These are phyloP conservation scores for Magallana nippona DNA, from an alignment of 2,888 invertebrate genomes.

Conservation along the genomic window DNA sequence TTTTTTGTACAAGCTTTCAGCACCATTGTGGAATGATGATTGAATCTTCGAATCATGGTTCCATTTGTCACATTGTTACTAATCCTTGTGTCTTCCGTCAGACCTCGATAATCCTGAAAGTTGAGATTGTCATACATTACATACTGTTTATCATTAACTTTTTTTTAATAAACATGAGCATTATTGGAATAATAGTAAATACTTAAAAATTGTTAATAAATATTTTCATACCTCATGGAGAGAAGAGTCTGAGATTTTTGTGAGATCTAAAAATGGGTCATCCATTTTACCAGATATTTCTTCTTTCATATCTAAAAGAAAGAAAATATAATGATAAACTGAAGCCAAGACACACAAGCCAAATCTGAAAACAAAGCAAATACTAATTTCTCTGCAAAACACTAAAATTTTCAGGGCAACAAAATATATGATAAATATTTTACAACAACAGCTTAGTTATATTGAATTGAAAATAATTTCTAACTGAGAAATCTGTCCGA, in stretches of 20 bases:
- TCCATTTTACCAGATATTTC: conserved; percentile 79
- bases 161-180: too few relatives aligned
- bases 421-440: too few relatives aligned
- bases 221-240: conserved; percentile 82
- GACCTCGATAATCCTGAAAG: conserved; percentile 71
- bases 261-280: conserved; percentile 91
- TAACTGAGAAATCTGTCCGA: conserved; percentile 57
- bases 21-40: conserved; percentile 99
- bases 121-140: not conserved
- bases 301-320: conserved; percentile 68
- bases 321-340: conserved; percentile 26
- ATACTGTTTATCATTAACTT: too few relatives aligned
- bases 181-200: too few relatives aligned
- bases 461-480: not conserved
- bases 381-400: too few relatives aligned
- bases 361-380: too few relatives aligned
- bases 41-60: conserved; percentile 94
- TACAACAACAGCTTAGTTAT: too few relatives aligned
- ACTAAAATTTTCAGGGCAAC: too few relatives aligned
- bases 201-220: too few relatives aligned
- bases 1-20: conserved; percentile 80
- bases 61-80: conserved; percentile 66
- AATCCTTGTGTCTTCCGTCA: conserved; percentile 61
- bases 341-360: too few relatives aligned
- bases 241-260: conserved; percentile 87